phyloP scores from a whole-genome alignment of 2,113 vertebrate species.

The Oncorhynchus gorbuscha region DNA sequence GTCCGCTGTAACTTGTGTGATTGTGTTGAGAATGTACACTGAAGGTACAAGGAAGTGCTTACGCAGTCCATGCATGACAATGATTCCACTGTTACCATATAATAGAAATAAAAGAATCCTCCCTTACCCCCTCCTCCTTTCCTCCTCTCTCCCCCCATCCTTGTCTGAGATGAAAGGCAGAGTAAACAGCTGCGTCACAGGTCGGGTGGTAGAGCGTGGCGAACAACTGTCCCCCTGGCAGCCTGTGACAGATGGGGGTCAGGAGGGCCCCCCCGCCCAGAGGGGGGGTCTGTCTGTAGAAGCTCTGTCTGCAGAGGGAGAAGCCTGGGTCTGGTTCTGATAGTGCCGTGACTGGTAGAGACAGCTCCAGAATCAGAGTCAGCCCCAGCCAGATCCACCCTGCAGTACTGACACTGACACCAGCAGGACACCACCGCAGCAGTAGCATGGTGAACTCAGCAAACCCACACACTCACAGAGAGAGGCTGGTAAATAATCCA shows the following conservation, averaged over 20 bases:
- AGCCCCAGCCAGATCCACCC: slow-evolving; percentile 61
- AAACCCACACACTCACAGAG: slow-evolving; percentile 28
- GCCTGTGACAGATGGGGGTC: slow-evolving; percentile 62
- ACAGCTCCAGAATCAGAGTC: slow-evolving; percentile 53
- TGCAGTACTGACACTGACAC: slow-evolving; percentile 53
- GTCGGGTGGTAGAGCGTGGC: slow-evolving; percentile 61
- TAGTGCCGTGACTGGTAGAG: slow-evolving; percentile 47
- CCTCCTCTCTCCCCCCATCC: slow-evolving; percentile 46
- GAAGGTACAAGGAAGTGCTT: background rate
- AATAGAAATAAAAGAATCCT: background rate
- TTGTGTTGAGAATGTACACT: background rate
- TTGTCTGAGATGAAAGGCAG: slow-evolving; percentile 60
- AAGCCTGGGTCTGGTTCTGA: slow-evolving; percentile 39
- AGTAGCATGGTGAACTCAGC: slow-evolving; percentile 54
- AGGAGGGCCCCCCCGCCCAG: slow-evolving; percentile 31
- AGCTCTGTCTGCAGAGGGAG: slow-evolving; percentile 61
- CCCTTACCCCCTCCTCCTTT: slow-evolving; percentile 33
- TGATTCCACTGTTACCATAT: no score
- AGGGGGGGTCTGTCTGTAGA: slow-evolving; percentile 69
- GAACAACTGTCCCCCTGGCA: slow-evolving; percentile 59
- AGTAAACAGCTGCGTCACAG: slow-evolving; percentile 65
- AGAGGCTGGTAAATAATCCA: slow-evolving; percentile 68
- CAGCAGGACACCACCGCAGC: slow-evolving; percentile 47
- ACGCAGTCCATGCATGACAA: no score
- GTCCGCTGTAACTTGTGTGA: background rate